Evolutionary conservation across 2,888 invertebrate genomes (phyloP), one percentile per base, ranked within the genome.

Genomic region (Rhorus exstirpatorius): DNA sequence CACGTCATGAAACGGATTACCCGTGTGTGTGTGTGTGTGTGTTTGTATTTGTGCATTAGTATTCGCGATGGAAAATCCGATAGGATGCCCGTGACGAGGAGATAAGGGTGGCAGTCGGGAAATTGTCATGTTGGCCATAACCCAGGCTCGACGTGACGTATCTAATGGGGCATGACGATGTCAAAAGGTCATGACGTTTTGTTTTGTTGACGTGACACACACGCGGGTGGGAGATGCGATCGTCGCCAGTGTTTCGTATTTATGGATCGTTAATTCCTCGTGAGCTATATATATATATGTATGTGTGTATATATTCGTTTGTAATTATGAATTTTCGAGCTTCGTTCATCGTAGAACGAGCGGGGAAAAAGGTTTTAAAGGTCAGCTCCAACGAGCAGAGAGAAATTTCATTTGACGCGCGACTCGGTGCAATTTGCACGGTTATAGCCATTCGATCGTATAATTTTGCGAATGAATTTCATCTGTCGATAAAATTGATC

Each of bases 171-270:
- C 71, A 81, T 80, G 83, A 84, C 77, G 70, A 85, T 84, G 86
- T 89, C 88, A 88, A 88, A 88, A 87, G 85, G 84, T 77, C n/a
- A 83, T 84, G 78, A 83, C 82, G 85, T n/a, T n/a, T 88, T 89
- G 87, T 90, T 87, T n/a, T n/a, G n/a, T 86, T 86, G 86, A 86
- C 85, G 83, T 85, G 83, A 84, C 84, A 55, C 81, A 78, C n/a
- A n/a, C n/a, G n/a, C n/a, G n/a, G n/a, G n/a, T n/a, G n/a, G n/a
- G 77, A 75, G 72, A 85, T 79, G 86, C 82, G 86, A 82, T 82
- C 81, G 78, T 38, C 70, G 77, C 14, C 41, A n/a, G 68, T 68
- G 74, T 72, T 72, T 35, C 72, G n/a, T n/a, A n/a, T n/a, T n/a
- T n/a, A n/a, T n/a, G n/a, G n/a, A n/a, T n/a, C n/a, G n/a, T n/a